These are phyloP conservation scores for Epinephelus coioides DNA, from an alignment of 2,797 vertebrate genomes.

Conservation along the genomic window DNA sequence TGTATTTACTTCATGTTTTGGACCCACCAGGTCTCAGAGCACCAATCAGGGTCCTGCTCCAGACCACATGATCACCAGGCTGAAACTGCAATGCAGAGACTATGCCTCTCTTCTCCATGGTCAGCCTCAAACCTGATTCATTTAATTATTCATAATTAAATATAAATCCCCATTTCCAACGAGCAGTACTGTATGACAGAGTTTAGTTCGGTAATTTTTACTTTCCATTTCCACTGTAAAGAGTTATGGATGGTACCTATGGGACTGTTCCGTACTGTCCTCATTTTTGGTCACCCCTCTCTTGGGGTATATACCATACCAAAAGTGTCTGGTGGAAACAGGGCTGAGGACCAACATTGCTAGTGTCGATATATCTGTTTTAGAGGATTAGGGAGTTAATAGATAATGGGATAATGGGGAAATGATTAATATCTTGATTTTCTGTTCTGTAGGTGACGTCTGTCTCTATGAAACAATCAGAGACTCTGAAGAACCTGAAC, in stretches of 20 bases:
- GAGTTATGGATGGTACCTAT: too few relatives aligned
- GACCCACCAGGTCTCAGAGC: neutral
- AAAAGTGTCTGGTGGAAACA: too few relatives aligned
- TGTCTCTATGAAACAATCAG: neutral
- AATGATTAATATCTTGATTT: neutral
- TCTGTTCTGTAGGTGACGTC: constrained; percentile 5
- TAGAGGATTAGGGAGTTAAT: neutral
- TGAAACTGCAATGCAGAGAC: neutral
- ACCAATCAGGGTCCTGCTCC: constrained; percentile 10
- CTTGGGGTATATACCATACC: too few relatives aligned
- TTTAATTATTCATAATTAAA: neutral
- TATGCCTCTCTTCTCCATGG: neutral
- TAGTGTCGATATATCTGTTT: neutral
- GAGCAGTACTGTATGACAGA: too few relatives aligned
- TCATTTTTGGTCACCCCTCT: too few relatives aligned
- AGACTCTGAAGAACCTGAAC: neutral
- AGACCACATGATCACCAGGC: constrained; percentile 7
- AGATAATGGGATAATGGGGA: neutral
- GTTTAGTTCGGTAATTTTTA: too few relatives aligned
- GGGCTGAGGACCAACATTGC: neutral
- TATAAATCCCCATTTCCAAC: too few relatives aligned
- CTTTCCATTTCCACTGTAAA: neutral
- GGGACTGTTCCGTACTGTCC: too few relatives aligned
- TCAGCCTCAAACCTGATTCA: constrained; percentile 2
- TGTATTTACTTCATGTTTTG: neutral